Evolutionary conservation across 1,140 invertebrate species (phyloP), one percentile per base, ranked within the genome.

Genomic region (Philotrypesis tridentata): DNA sequence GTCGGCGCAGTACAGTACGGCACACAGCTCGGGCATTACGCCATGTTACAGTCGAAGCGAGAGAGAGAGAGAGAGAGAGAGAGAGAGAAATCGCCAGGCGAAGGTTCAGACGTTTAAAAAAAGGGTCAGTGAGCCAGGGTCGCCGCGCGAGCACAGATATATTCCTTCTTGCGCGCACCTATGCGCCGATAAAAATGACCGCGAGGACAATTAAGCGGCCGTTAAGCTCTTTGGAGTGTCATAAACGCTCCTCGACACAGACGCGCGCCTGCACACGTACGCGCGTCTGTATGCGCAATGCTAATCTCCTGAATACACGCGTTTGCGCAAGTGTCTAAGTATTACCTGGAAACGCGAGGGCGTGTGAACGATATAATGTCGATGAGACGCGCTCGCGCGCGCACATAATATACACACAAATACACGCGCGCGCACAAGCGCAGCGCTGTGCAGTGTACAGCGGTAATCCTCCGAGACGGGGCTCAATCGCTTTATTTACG

Each of bases 71-170:
- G 5, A 17, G 5, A 3, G 61, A 21, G 61, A 27, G n/a, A 63
- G 17, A n/a, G 85, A 76, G 31, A n/a, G 29, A 48, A 84, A 84
- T 60, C 70, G 74, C 68, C 65, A n/a, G 33, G 61, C 82, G 84
- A 85, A 85, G 86, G 82, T 82, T 85, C 80, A 43, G 77, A 4
- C 55, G 23, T 79, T 21, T 84, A 75, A 65, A 87, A n/a, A 87
- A 87, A 87, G 86, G 86, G 87, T 87, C 85, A 87, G 87, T 87
- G 86, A 87, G 87, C 84, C 87, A 87, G 87, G 87, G 87, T 85
- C 87, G 74, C 81, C 84, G n/a, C n/a, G n/a, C n/a, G n/a, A n/a
- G n/a, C 83, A 75, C 81, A 75, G 23, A 73, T 63, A 70, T 25
- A 37, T 25, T n/a, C 67, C 25, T 37, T 17, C 65, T 27, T 29